A percentile compares a stretch with the other conserved stretches of the same genome.
Evolutionary conservation across 1,140 invertebrate species (phyloP).

Genomic region (Conopomorpha cramerella): DNA sequence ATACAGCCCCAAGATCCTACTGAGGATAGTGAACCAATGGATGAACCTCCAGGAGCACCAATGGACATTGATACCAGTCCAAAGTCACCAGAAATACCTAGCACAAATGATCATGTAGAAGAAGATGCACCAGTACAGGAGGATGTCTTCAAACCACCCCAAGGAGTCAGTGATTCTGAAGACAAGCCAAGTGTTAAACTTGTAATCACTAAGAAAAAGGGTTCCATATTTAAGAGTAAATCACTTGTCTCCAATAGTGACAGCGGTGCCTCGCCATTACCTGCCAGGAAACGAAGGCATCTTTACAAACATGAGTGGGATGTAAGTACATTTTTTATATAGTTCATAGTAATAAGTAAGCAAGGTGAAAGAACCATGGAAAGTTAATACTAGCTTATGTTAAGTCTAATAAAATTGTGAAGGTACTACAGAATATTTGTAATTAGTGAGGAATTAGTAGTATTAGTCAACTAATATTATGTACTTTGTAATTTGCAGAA

Average conservation of each 20-base stretch:
- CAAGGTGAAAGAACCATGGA: too few species aligned
- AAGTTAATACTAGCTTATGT: too few species aligned
- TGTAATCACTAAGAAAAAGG: constrained; percentile 77
- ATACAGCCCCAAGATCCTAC: constrained; percentile 64
- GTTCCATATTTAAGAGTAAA: constrained; percentile 88
- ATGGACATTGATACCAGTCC: constrained; percentile 37
- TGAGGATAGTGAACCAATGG: constrained; percentile 17
- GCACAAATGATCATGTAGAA: constrained; percentile 44
- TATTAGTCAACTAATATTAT: too few species aligned
- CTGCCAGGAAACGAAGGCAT: constrained; percentile 76
- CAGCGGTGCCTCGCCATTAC: constrained; percentile 43
- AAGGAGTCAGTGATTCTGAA: constrained; percentile 31
- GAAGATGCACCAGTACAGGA: constrained; percentile 33
- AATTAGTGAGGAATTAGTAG: too few species aligned
- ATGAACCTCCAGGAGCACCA: constrained; percentile 11
- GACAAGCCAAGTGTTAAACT: constrained; percentile 64
- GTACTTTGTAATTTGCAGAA: constrained; percentile 26
- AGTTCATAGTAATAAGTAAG: too few species aligned
- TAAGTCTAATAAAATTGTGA: too few species aligned
- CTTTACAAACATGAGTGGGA: constrained; percentile 89
- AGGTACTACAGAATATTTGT: too few species aligned
- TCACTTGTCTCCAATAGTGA: constrained; percentile 70
- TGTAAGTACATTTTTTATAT: too few species aligned
- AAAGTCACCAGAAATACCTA: constrained; percentile 37
- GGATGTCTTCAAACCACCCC: constrained; percentile 50